Evolutionary conservation across 2,888 invertebrate species (phyloP), one percentile per base, ranked within the genome.

Genomic region (Archips crataeganus): DNA sequence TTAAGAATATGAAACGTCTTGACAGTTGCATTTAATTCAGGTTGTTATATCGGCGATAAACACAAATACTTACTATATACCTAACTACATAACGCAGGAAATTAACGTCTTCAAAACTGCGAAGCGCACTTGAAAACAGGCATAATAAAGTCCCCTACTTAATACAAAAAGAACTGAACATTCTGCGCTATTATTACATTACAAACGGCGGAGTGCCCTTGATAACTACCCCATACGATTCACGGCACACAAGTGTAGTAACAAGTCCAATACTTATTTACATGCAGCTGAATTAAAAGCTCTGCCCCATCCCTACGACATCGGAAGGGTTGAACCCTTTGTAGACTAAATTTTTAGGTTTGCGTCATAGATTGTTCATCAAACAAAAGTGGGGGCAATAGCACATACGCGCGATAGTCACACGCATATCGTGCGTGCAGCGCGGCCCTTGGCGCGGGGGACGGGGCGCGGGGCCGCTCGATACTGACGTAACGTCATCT

Each of bases 261-360:
- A 91, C 93, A 91, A 93, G 93, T 92, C 88, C 90, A 90, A 92
- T 91, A 90, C 90, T 91, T 90, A 94, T 94, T 93, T 92, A 93
- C 90, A 93, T 94, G 91, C 90, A 89, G 88, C 81, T 87, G 85
- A 88, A 92, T 90, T 92, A 91, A 92, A 91, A 92, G 88, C 85
- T 86, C 82, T 84, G 90, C 90, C 90, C 93, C 93, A 93, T 93
- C 92, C 90, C 90, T 84, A 85, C 42, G 68, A 87, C 80, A 84
- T 87, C 83, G 81, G 86, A 92, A 92, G 94, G 94, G 94, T 94
- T 92, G 85, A 89, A 93, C 94, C 94, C 94, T 92, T 89, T 92
- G 89, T 89, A 90, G 90, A 91, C 83, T 74, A 81, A 82, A 82
- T 84, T 88, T 88, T 88, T 83, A 86, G 86, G 82, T 82, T 83